Conservation (phyloP, 2,888 invertebrate species). For the Apocheima hispidaria region DNA sequence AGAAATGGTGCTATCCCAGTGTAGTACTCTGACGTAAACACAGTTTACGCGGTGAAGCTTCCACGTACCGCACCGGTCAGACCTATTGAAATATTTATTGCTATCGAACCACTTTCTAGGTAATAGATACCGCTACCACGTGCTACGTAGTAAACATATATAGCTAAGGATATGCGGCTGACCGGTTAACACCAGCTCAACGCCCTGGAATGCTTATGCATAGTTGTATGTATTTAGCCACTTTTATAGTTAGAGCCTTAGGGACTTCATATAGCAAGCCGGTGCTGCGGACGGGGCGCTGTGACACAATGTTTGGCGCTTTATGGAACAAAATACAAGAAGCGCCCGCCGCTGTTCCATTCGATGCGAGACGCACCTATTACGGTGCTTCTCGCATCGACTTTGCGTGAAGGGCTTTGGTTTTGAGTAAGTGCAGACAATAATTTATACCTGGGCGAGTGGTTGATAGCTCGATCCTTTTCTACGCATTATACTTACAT, state of each 20-base stretch:
- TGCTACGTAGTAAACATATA: conserved; percentile 4
- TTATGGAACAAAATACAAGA: too few relatives aligned
- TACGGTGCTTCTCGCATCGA: too few relatives aligned
- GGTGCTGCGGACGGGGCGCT: too few relatives aligned
- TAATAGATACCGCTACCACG: conserved; percentile 27
- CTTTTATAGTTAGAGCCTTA: neutral
- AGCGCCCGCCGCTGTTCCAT: too few relatives aligned
- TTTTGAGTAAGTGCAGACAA: too few relatives aligned
- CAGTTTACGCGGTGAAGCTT: conserved; percentile 33
- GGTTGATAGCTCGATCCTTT: too few relatives aligned
- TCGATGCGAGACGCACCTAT: too few relatives aligned
- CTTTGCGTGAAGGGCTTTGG: too few relatives aligned
- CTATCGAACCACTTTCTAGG: conserved; percentile 49
- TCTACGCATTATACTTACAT: too few relatives aligned
- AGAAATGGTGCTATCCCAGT: neutral
- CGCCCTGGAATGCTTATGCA: conserved; percentile 12
- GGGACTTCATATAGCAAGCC: neutral
- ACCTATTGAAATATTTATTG: conserved; percentile 50
- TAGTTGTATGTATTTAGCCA: conserved; percentile 1
- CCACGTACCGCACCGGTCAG: conserved; percentile 25
- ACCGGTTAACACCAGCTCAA: conserved; percentile 19
- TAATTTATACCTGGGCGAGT: too few relatives aligned
- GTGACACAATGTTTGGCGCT: too few relatives aligned
- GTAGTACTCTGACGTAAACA: neutral
- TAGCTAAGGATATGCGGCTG: conserved; percentile 17